Percentiles rank a stretch among this genome's conserved stretches.
Conservation (phyloP, 2,888 invertebrate species). For the Diabrotica balteata region DNA sequence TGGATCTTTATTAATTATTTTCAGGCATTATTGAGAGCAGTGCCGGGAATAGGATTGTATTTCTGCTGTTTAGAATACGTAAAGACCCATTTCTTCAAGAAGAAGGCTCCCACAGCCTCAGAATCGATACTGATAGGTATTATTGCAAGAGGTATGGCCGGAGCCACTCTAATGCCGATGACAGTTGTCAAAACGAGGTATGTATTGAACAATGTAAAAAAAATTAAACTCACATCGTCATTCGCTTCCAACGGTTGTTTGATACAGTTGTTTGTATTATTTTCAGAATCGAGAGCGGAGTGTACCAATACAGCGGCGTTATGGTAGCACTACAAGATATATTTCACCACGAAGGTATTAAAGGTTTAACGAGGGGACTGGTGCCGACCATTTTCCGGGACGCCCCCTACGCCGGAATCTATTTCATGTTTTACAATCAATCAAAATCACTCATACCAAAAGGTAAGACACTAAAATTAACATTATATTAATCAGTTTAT, state of each 20-base stretch:
- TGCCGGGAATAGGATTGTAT: slow-evolving; percentile 29
- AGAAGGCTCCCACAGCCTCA: slow-evolving; percentile 11
- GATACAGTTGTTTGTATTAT: not conserved
- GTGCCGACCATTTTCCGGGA: slow-evolving; percentile 27
- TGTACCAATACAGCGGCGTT: slow-evolving; percentile 23
- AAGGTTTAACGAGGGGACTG: slow-evolving; percentile 26
- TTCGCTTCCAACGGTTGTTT: too few species aligned
- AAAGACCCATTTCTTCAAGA: slow-evolving; percentile 16
- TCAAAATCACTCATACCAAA: slow-evolving; percentile 17
- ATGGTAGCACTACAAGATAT: slow-evolving; percentile 25
- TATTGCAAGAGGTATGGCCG: slow-evolving; percentile 22
- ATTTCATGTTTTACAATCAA: slow-evolving; percentile 27
- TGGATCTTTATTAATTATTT: slow-evolving; percentile 1
- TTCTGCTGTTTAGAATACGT: slow-evolving; percentile 20
- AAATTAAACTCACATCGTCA: too few species aligned
- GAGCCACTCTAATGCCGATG: slow-evolving; percentile 25
- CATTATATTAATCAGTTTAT: not conserved
- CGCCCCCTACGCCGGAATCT: slow-evolving; percentile 27
- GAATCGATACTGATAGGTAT: slow-evolving; percentile 24
- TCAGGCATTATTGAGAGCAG: slow-evolving; percentile 21
- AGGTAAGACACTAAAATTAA: slow-evolving; percentile 7
- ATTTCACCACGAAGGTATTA: slow-evolving; percentile 26
- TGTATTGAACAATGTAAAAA: slow-evolving; percentile 1
- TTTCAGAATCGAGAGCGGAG: slow-evolving; percentile 28
- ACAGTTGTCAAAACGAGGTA: slow-evolving; percentile 30